Percentiles rank a stretch among this genome's conserved stretches.
phyloP scores from a whole-genome alignment of 2,113 vertebrate species.

The Junco hyemalis region DNA sequence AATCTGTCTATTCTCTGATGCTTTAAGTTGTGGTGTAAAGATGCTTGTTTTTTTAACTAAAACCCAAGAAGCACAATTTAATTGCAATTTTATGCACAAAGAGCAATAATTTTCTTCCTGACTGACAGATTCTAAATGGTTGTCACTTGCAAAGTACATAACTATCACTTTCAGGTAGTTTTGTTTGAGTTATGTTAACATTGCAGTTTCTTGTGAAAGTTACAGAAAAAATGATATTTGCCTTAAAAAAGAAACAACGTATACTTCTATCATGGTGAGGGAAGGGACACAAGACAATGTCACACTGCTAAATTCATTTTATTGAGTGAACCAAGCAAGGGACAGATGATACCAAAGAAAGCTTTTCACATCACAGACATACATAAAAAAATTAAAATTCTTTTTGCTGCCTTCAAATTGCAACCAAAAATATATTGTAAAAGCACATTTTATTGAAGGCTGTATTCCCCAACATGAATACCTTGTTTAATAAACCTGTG shows the following conservation, averaged over 20 bases:
- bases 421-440: not conserved
- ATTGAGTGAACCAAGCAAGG: not conserved
- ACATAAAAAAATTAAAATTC: not conserved
- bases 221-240: not conserved
- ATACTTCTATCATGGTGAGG: not conserved
- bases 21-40: conserved; percentile 21
- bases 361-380: not conserved
- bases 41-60: conserved; percentile 15
- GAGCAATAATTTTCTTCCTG: conserved; percentile 58
- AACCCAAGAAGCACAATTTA: conserved; percentile 52
- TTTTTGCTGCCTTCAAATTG: not conserved
- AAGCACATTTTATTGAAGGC: not conserved
- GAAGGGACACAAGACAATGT: not conserved
- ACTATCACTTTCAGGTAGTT: conserved; percentile 63
- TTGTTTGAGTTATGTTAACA: conserved; percentile 35
- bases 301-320: not conserved
- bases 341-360: not conserved
- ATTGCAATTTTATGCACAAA: conserved; percentile 60
- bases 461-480: not conserved
- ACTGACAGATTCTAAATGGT: conserved; percentile 58
- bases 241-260: not conserved
- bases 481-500: not conserved
- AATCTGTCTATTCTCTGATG: not conserved
- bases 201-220: conserved; percentile 20
- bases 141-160: conserved; percentile 61